Evolutionary conservation across 2,888 invertebrate species (phyloP).

Genomic region (Trissolcus brochymenae): DNA sequence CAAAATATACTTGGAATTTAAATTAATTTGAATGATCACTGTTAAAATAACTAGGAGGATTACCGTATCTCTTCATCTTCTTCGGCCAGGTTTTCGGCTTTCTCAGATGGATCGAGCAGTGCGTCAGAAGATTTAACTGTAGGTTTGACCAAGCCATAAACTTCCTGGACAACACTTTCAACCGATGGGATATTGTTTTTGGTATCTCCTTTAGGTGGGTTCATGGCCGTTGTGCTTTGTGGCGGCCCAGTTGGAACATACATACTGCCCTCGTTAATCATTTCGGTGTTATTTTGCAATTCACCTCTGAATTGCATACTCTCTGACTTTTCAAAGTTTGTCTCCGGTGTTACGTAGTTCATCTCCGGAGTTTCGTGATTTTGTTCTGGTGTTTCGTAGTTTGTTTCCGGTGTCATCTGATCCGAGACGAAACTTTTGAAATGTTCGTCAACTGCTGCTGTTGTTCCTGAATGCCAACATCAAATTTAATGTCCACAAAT

Average conservation of each 20-base stretch:
- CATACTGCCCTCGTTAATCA: conserved; percentile 13
- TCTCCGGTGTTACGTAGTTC: conserved; percentile 65
- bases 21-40: not conserved
- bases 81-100: conserved; percentile 63
- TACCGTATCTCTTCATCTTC: conserved; percentile 69
- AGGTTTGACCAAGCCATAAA: conserved; percentile 64
- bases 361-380: conserved; percentile 66
- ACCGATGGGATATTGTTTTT: conserved; percentile 59
- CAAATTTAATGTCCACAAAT: not conserved
- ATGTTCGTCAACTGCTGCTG: conserved; percentile 4
- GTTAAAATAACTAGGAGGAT: not conserved
- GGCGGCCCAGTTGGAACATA: conserved; percentile 3
- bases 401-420: conserved; percentile 48
- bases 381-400: conserved; percentile 64
- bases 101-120: conserved; percentile 55
- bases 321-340: conserved; percentile 64
- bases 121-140: conserved; percentile 50
- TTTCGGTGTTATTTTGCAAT: conserved; percentile 55
- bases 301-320: conserved; percentile 54
- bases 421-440: conserved; percentile 40
- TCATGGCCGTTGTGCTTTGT: conserved; percentile 19
- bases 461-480: not conserved
- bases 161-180: conserved; percentile 64
- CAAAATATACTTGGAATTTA: too few species aligned
- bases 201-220: not conserved